Conservation (phyloP, 2,888 invertebrate species). For the Aquatica leii region DNA sequence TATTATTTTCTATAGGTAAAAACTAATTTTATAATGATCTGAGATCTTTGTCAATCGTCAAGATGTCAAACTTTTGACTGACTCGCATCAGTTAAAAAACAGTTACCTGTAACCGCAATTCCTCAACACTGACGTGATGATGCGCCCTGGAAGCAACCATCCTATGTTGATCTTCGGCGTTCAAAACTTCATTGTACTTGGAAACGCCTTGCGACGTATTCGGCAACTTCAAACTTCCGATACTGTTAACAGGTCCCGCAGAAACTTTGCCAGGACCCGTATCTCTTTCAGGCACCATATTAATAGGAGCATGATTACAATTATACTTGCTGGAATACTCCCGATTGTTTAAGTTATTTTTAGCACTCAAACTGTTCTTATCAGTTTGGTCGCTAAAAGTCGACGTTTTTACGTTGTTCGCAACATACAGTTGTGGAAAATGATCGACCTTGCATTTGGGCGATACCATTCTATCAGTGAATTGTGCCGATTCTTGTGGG, state of each 20-base stretch:
- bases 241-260: conserved; percentile 54
- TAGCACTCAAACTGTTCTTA: conserved; percentile 48
- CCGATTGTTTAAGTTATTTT: conserved; percentile 49
- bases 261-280: conserved; percentile 62
- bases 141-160: conserved; percentile 62
- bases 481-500: conserved; percentile 34
- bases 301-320: conserved; percentile 50
- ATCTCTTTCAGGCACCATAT: conserved; percentile 66
- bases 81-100: too few relatives aligned
- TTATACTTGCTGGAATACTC: conserved; percentile 50
- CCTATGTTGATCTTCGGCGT: conserved; percentile 49
- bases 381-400: conserved; percentile 57
- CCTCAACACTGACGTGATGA: conserved; percentile 70
- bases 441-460: conserved; percentile 58
- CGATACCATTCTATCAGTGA: conserved; percentile 56
- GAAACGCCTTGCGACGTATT: conserved; percentile 44
- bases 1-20: too few relatives aligned
- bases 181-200: conserved; percentile 45
- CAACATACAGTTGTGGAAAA: conserved; percentile 57
- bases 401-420: conserved; percentile 59
- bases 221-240: conserved; percentile 52
- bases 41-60: too few relatives aligned
- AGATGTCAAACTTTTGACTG: too few relatives aligned
- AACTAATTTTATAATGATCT: too few relatives aligned
- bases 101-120: conserved; percentile 68